Base-by-base conservation (phyloP, 2,797 vertebrate species). In the Ctenosaura bakeri region DNA sequence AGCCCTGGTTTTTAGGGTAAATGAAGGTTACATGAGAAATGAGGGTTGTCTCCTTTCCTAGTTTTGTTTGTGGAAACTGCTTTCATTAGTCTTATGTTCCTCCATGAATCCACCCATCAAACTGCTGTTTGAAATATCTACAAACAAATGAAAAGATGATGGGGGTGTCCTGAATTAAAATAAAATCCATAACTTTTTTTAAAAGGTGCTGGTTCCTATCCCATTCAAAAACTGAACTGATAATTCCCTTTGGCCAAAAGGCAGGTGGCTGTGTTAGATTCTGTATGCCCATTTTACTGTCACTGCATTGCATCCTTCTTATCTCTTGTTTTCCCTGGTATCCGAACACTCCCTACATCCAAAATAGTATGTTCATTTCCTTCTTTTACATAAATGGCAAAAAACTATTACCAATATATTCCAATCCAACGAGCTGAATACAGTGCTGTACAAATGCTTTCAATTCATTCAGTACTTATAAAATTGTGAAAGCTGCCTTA, bases 401-500 rank as follows among this genome's bases (percentile, higher is more conserved):
- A 35, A 83, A 26, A 83, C 10, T 82, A 59, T 87, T 90, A 62
- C 0, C 0, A 88, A 46, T 83, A 35, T 1, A n/a, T 64, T 91
- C 91, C 62, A 0, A 12, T 82, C 26, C 18, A 74, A 4, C 91
- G 86, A 89, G 50, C 9, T 26, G 73, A 82, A 42, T 71, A 9
- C 13, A 54, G 12, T n/a, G 50, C 46, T 66, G 4, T 62, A 88
- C 1, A 50, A 74, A 73, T 69, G 0, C 56, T 85, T 59, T 66
- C 86, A 90, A 76, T 10, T 18, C 54, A 88, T 22, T 42, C 66
- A 89, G 88, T 86, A 50, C 1, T 88, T 85, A 35, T 56, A 66
- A 26, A 92, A 69, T 80, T 2, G 88, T 18, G 54, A 91, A 90
- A 94, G 18, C 52, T 91, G 90, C 95, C 97, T 4, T 97, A 98